Percentiles rank a stretch among this genome's conserved stretches.
These are phyloP conservation scores for Eulacestoma nigropectus DNA, from an alignment of 2,113 vertebrate genomes.

Conservation along the genomic window DNA sequence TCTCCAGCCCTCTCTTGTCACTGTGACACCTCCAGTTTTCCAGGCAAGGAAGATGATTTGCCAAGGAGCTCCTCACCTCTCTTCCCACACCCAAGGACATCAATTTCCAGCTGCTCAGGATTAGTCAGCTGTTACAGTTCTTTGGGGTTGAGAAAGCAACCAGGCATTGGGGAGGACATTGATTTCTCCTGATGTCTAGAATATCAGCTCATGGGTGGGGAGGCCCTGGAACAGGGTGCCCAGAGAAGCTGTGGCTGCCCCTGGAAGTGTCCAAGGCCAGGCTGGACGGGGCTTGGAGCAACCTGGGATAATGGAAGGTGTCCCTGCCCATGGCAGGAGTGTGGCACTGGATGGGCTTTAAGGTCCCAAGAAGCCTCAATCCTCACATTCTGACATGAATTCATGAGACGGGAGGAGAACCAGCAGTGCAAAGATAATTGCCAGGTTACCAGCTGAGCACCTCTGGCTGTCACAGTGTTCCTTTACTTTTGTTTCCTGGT, in stretches of 20 bases:
- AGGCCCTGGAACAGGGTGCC: background rate
- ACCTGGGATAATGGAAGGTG: accelerated
- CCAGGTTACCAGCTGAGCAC: background rate
- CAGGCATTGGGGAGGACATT: background rate
- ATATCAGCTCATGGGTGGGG: background rate
- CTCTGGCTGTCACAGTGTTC: background rate
- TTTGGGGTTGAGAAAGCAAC: background rate
- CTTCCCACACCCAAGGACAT: background rate
- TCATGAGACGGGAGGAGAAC: background rate
- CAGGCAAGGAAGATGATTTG: background rate
- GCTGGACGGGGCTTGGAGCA: accelerated
- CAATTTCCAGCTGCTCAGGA: background rate
- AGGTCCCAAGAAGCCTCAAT: background rate
- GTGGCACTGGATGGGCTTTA: background rate
- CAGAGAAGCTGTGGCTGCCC: background rate
- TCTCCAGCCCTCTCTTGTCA: background rate
- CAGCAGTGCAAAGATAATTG: background rate
- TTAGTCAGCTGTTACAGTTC: background rate
- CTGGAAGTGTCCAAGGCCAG: background rate
- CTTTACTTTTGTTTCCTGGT: background rate
- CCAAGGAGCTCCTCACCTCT: background rate
- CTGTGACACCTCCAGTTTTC: background rate
- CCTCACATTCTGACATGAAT: background rate
- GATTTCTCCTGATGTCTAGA: background rate
- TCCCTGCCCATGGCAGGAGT: background rate